phyloP scores from a whole-genome alignment of 2,113 vertebrate species.

The Microcebus jonahi region DNA sequence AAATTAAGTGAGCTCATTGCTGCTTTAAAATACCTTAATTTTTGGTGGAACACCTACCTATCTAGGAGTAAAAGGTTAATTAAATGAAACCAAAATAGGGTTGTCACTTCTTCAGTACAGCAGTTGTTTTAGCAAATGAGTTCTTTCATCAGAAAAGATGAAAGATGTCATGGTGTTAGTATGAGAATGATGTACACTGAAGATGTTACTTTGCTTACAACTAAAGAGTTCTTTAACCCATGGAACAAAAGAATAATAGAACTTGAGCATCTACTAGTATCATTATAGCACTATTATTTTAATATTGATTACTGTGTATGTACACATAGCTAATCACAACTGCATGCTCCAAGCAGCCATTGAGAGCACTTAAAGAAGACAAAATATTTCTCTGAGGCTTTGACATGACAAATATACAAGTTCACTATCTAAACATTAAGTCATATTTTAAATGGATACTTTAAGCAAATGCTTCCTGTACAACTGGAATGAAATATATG shows the following conservation, averaged over 20 bases:
- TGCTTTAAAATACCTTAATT: slow-evolving; percentile 62
- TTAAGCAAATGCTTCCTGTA: slow-evolving; percentile 42
- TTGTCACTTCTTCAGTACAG: slow-evolving; percentile 53
- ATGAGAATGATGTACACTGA: not conserved
- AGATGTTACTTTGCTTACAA: not conserved
- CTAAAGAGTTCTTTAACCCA: not conserved
- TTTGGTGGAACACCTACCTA: slow-evolving; percentile 69
- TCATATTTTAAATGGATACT: slow-evolving; percentile 26
- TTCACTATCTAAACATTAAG: slow-evolving; percentile 25
- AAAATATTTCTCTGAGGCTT: slow-evolving; percentile 13
- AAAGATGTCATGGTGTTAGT: not conserved
- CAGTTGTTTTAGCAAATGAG: slow-evolving; percentile 21
- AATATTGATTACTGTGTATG: not conserved
- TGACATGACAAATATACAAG: not conserved
- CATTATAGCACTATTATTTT: not conserved
- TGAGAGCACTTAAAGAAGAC: not conserved
- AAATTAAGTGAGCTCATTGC: slow-evolving; percentile 78
- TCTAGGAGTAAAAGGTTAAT: slow-evolving; percentile 69
- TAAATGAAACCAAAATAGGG: slow-evolving; percentile 46
- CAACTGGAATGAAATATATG: not conserved
- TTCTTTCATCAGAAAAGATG: not conserved
- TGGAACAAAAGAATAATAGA: not conserved
- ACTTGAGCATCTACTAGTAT: not conserved
- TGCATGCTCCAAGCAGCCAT: not conserved
- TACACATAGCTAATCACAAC: not conserved